Evolutionary conservation across 2,797 vertebrate species (phyloP).

Genomic region (Anguilla megastoma): DNA sequence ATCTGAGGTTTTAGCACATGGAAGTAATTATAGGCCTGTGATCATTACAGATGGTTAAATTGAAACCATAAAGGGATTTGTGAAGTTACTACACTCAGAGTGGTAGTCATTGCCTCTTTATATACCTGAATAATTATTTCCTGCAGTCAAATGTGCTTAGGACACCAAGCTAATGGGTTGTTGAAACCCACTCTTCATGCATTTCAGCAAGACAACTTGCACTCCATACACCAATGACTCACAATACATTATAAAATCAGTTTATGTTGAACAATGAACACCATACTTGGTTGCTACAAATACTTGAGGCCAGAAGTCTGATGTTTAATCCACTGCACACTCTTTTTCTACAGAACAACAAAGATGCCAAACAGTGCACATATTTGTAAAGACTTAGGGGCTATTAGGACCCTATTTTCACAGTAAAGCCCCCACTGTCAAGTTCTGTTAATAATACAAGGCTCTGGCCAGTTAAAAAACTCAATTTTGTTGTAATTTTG

Average conservation of each 20-base stretch:
- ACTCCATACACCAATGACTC: background rate
- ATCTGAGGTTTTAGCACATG: background rate
- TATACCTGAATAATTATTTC: background rate
- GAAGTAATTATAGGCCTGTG: slow-evolving; percentile 2
- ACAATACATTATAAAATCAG: background rate
- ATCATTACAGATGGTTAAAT: background rate
- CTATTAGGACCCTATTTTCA: no score
- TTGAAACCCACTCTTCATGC: background rate
- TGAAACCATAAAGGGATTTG: slow-evolving; percentile 1
- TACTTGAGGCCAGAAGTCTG: background rate
- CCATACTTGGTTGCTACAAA: background rate
- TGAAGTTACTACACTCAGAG: background rate
- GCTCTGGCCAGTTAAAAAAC: no score
- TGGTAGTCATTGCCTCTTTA: background rate
- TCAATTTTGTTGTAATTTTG: no score
- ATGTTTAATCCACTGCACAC: background rate
- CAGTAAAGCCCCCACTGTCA: no score
- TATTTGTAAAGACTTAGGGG: no score
- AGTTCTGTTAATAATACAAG: no score
- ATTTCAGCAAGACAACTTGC: background rate
- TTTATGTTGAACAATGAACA: background rate
- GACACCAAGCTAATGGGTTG: background rate
- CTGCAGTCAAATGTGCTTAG: background rate
- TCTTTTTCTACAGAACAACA: background rate
- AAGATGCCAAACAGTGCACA: background rate